Percentiles rank a stretch among this genome's conserved stretches.
These are phyloP conservation scores for Chrysogorgia sp. DNA, from an alignment of 92 coral and sea anemone species.

Conservation along the genomic window DNA sequence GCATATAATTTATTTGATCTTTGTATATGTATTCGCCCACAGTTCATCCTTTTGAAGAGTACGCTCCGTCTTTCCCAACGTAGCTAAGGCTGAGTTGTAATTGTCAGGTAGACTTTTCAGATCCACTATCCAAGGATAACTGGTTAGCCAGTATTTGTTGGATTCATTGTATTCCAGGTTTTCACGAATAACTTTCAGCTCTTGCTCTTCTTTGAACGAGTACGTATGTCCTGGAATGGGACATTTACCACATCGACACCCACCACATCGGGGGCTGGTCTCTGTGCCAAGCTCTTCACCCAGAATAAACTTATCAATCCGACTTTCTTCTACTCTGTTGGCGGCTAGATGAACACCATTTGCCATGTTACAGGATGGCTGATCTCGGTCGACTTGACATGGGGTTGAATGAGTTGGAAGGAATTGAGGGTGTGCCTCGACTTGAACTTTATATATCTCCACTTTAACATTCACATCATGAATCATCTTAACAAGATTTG, in stretches of 20 bases:
- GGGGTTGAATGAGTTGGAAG: not conserved
- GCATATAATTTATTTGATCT: not conserved
- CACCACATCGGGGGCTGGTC: too few relatives aligned
- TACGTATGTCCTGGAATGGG: slow-evolving; percentile 65
- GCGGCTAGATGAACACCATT: not conserved
- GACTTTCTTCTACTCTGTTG: not conserved
- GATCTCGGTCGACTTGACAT: not conserved
- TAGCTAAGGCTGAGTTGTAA: slow-evolving; percentile 45
- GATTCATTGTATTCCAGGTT: slow-evolving; percentile 59
- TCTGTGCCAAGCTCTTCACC: slow-evolving; percentile 66
- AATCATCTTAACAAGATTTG: slow-evolving; percentile 63
- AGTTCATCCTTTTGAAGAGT: slow-evolving; percentile 56
- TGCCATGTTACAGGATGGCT: not conserved
- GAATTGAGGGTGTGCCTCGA: slow-evolving; percentile 1
- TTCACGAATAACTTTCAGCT: slow-evolving; percentile 60
- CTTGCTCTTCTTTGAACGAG: slow-evolving; percentile 58
- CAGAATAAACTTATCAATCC: slow-evolving; percentile 27
- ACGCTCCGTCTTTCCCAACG: slow-evolving; percentile 65
- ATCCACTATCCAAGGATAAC: slow-evolving; percentile 65
- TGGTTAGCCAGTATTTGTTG: slow-evolving; percentile 65
- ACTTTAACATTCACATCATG: slow-evolving; percentile 54
- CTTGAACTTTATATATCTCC: slow-evolving; percentile 12
- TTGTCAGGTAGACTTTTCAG: slow-evolving; percentile 64
- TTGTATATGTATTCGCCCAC: slow-evolving; percentile 63
- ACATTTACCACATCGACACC: slow-evolving; percentile 63